Percentiles rank a stretch among this genome's conserved stretches.
phyloP scores from a whole-genome alignment of 2,797 vertebrate species.

The Enteromius viviparus region DNA sequence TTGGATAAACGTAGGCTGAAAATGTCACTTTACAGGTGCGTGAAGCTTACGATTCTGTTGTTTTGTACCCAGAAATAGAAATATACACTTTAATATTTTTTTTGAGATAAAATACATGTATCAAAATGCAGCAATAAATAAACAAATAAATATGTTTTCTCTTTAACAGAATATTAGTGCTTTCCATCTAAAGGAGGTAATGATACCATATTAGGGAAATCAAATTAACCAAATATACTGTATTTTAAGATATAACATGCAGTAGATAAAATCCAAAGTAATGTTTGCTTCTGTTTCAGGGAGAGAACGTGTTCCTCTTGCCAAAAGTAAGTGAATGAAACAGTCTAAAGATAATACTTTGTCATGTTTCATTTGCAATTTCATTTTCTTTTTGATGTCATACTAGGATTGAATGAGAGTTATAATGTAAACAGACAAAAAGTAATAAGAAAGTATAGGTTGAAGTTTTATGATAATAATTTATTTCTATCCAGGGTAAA shows the following conservation, averaged over 20 bases:
- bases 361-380: background rate
- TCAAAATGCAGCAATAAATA: background rate
- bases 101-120: background rate
- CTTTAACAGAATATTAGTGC: slow-evolving; percentile 59
- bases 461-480: background rate
- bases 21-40: slow-evolving; percentile 68
- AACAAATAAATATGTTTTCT: slow-evolving; percentile 1
- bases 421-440: background rate
- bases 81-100: background rate
- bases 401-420: too few species aligned
- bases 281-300: slow-evolving; percentile 56
- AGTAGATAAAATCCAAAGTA: background rate
- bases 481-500: background rate
- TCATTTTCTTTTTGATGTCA: too few species aligned
- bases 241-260: background rate
- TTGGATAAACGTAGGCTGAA: slow-evolving; percentile 55
- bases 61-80: background rate
- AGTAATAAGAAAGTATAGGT: background rate
- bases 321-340: slow-evolving; percentile 56
- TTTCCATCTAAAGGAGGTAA: slow-evolving; percentile 66
- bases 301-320: slow-evolving; percentile 66
- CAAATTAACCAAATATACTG: background rate
- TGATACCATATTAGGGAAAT: background rate
- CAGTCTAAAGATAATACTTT: background rate
- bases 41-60: background rate